A percentile compares a stretch with the other conserved stretches of the same genome.
Evolutionary conservation across 2,888 invertebrate genomes (phyloP).

Genomic region (Disparrhopalites patrizii): DNA sequence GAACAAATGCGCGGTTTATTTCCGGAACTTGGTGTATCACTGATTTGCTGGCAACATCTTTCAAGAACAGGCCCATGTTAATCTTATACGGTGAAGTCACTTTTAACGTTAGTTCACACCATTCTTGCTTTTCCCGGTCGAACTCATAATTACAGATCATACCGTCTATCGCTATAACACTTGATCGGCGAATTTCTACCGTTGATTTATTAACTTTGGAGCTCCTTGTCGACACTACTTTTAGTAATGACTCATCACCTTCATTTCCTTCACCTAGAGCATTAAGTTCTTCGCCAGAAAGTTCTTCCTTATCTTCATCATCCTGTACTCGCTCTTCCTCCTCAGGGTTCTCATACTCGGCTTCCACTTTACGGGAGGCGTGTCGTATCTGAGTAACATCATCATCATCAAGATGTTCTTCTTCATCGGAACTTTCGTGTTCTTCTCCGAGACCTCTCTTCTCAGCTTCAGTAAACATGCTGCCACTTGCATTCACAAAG

Average conservation of each 20-base stretch:
- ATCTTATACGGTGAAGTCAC: conserved; percentile 63
- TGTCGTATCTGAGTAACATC: conserved; percentile 54
- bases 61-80: conserved; percentile 71
- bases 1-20: conserved; percentile 80
- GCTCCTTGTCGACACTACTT: conserved; percentile 51
- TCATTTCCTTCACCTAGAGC: too few species aligned
- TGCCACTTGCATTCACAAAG: conserved; percentile 31
- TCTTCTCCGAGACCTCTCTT: conserved; percentile 50
- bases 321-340: conserved; percentile 53
- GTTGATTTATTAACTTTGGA: neutral
- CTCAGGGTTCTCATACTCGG: conserved; percentile 66
- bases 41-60: conserved; percentile 65
- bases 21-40: conserved; percentile 74
- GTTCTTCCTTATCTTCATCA: conserved; percentile 23
- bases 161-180: conserved; percentile 54
- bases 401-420: conserved; percentile 54
- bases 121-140: conserved; percentile 69
- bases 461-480: conserved; percentile 20
- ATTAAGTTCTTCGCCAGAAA: too few species aligned
- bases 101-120: conserved; percentile 78
- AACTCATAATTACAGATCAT: conserved; percentile 65
- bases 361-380: conserved; percentile 56
- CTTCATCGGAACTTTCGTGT: conserved; percentile 64
- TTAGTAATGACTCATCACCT: too few species aligned
- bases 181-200: conserved; percentile 32